phyloP scores from a whole-genome alignment of 2,888 invertebrate genomes.

The Melolontha melolontha region DNA sequence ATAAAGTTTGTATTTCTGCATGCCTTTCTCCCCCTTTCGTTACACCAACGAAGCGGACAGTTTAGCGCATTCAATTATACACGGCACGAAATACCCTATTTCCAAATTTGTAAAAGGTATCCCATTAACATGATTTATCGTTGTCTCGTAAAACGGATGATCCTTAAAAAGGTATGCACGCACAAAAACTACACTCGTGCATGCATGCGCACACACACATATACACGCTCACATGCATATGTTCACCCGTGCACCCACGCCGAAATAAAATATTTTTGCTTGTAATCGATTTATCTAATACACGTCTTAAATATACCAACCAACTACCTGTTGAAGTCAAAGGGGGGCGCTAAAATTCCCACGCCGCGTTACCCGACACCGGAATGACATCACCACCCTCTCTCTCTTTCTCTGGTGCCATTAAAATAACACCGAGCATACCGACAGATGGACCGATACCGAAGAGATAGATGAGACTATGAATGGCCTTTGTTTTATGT shows the following conservation, averaged over 20 bases:
- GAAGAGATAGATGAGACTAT: conserved; percentile 45
- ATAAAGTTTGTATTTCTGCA: conserved; percentile 10
- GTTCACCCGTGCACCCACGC: conserved; percentile 18
- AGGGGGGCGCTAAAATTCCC: conserved; percentile 54
- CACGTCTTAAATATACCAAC: conserved; percentile 47
- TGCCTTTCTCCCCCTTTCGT: conserved; percentile 23
- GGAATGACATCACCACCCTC: conserved; percentile 48
- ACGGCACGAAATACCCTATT: conserved; percentile 30
- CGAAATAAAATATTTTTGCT: conserved; percentile 39
- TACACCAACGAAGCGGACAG: conserved; percentile 15
- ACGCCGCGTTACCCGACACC: conserved; percentile 46
- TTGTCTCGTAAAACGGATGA: conserved; percentile 37
- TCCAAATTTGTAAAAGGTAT: conserved; percentile 36
- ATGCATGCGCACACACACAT: conserved; percentile 6
- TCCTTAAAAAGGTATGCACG: conserved; percentile 32
- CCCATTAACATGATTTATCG: conserved; percentile 38
- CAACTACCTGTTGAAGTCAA: conserved; percentile 49
- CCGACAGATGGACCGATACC: conserved; percentile 43
- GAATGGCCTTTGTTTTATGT: conserved; percentile 53
- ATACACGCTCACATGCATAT: background rate
- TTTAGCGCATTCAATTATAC: conserved; percentile 36
- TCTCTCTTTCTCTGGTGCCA: conserved; percentile 36
- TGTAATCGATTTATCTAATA: conserved; percentile 49
- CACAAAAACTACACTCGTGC: conserved; percentile 11
- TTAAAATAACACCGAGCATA: conserved; percentile 45